Conservation (phyloP, 2,113 vertebrate genomes). For the Fulica atra region DNA sequence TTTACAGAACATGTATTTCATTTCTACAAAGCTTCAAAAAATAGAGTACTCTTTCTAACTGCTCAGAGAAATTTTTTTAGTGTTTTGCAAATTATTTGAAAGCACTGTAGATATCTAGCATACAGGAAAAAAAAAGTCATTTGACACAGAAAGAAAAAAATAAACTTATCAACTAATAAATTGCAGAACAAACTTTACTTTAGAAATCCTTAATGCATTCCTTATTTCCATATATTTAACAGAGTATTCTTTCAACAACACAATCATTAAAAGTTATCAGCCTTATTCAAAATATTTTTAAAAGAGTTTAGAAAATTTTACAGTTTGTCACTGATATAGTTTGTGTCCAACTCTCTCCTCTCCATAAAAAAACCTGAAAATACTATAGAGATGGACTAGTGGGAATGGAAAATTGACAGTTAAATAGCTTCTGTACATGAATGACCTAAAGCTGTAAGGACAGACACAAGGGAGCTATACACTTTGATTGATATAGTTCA, state of each 20-base stretch:
- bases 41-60: not conserved
- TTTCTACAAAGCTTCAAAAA: not conserved
- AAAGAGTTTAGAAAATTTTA: not conserved
- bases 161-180: not conserved
- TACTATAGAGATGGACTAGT: not conserved
- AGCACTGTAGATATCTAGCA: not conserved
- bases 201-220: not conserved
- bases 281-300: not conserved
- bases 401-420: not conserved
- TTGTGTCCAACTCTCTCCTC: not conserved
- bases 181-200: not conserved
- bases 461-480: not conserved
- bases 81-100: not conserved
- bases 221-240: not conserved
- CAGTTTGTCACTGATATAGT: not conserved
- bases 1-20: not conserved
- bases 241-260: not conserved
- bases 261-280: not conserved
- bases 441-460: constrained; percentile 14
- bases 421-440: not conserved
- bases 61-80: not conserved
- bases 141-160: not conserved
- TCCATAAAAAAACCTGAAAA: not conserved
- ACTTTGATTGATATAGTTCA: constrained; percentile 3
- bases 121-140: not conserved